These are phyloP conservation scores for Sinohyriopsis cumingii DNA, from an alignment of 2,888 invertebrate species.

Conservation along the genomic window DNA sequence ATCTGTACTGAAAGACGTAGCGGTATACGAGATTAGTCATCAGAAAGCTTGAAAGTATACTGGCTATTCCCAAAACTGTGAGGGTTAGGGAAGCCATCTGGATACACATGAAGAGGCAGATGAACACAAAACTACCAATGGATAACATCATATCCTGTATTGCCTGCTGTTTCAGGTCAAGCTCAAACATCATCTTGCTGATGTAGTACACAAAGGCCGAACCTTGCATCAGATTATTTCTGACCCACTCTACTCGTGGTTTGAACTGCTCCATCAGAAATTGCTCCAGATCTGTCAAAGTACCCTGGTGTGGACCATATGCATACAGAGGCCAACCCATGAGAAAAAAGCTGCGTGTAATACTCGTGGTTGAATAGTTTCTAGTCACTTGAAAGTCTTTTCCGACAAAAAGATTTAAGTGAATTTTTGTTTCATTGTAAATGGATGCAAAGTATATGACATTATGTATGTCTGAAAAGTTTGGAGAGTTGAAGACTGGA, in stretches of 20 bases:
- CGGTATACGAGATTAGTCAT: conserved; percentile 56
- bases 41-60: conserved; percentile 46
- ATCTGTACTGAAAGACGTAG: conserved; percentile 42
- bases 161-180: conserved; percentile 45
- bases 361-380: conserved; percentile 14
- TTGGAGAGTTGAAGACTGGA: conserved; percentile 24
- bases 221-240: conserved; percentile 31
- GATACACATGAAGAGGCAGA: conserved; percentile 55
- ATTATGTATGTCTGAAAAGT: conserved; percentile 26
- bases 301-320: conserved; percentile 14
- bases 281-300: conserved; percentile 13
- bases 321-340: conserved; percentile 44
- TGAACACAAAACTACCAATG: conserved; percentile 55
- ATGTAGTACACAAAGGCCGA: conserved; percentile 37
- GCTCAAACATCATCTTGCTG: conserved; percentile 39
- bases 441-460: conserved; percentile 39
- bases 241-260: conserved; percentile 34
- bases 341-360: conserved; percentile 34
- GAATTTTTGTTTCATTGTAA: conserved; percentile 43
- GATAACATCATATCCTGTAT: conserved; percentile 50
- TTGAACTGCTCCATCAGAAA: conserved; percentile 33
- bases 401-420: conserved; percentile 32
- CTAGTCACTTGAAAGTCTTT: conserved; percentile 22
- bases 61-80: conserved; percentile 43
- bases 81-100: conserved; percentile 43